Evolutionary conservation across 1,140 invertebrate genomes (phyloP).

Genomic region (Pomacea maculata): DNA sequence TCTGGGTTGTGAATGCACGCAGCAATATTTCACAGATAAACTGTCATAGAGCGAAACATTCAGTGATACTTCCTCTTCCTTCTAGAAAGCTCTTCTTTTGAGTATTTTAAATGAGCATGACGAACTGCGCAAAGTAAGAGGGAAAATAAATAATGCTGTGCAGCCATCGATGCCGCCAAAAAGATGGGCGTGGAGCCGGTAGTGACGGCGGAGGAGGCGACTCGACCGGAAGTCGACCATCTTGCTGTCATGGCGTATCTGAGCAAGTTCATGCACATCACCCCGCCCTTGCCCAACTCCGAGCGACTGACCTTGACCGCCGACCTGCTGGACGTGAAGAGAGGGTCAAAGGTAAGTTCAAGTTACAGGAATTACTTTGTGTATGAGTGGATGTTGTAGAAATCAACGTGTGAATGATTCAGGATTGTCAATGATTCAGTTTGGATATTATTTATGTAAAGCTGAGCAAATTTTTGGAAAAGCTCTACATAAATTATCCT

Average conservation of each 20-base stretch:
- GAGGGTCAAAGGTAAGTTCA: slow-evolving; percentile 42
- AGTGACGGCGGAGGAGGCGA: slow-evolving; percentile 90
- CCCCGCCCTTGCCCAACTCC: slow-evolving; percentile 68
- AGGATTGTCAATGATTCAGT: too few relatives aligned
- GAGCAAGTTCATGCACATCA: slow-evolving; percentile 86
- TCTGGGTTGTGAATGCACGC: neutral
- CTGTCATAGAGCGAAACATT: neutral
- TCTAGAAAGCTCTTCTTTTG: neutral
- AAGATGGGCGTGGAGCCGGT: slow-evolving; percentile 83
- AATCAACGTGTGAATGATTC: too few relatives aligned
- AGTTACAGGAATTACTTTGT: neutral
- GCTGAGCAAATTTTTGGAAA: too few relatives aligned
- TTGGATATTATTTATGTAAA: too few relatives aligned
- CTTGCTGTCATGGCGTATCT: slow-evolving; percentile 94
- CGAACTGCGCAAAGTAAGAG: neutral
- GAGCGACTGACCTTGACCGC: slow-evolving; percentile 51
- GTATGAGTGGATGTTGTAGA: neutral
- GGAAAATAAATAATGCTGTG: neutral
- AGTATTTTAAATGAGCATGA: too few relatives aligned
- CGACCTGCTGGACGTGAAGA: slow-evolving; percentile 39
- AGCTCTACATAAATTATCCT: too few relatives aligned
- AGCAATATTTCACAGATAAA: neutral
- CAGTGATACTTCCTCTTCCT: too few relatives aligned
- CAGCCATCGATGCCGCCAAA: slow-evolving; percentile 56
- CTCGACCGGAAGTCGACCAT: slow-evolving; percentile 93